Percentiles rank a stretch among this genome's conserved stretches.
Evolutionary conservation across 2,888 invertebrate species (phyloP).

Genomic region (Imbricaverruca yamaguchii): DNA sequence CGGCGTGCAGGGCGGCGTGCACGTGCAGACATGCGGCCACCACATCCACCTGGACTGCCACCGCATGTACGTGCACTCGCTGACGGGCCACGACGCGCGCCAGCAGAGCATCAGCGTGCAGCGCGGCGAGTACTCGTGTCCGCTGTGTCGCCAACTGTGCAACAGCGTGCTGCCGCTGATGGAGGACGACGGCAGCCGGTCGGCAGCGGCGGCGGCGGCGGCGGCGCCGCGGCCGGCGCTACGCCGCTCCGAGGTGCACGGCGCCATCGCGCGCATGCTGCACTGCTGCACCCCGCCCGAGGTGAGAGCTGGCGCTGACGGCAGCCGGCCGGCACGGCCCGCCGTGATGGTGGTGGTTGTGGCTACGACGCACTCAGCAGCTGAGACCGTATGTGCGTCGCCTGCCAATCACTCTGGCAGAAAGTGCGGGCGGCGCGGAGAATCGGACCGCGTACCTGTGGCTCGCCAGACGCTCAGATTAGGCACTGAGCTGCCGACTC

Average conservation of each 20-base stretch:
- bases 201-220: slow-evolving; percentile 56
- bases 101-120: slow-evolving; percentile 58
- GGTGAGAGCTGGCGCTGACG: neutral
- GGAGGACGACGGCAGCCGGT: slow-evolving; percentile 59
- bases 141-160: slow-evolving; percentile 84
- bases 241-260: slow-evolving; percentile 51
- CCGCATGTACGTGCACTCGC: slow-evolving; percentile 77
- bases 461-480: no score
- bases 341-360: no score
- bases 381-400: no score
- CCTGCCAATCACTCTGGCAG: no score
- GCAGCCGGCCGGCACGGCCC: no score
- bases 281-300: slow-evolving; percentile 21
- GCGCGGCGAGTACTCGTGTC: slow-evolving; percentile 86
- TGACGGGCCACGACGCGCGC: slow-evolving; percentile 57
- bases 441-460: no score
- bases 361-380: no score
- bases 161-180: slow-evolving; percentile 70
- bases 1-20: slow-evolving; percentile 85
- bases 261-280: slow-evolving; percentile 35
- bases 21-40: slow-evolving; percentile 93
- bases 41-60: slow-evolving; percentile 92
- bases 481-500: no score
- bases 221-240: slow-evolving; percentile 48
- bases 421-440: no score